Percentiles rank a stretch among this genome's conserved stretches.
phyloP scores from a whole-genome alignment of 2,797 vertebrate genomes.

The Manis crassicaudata region DNA sequence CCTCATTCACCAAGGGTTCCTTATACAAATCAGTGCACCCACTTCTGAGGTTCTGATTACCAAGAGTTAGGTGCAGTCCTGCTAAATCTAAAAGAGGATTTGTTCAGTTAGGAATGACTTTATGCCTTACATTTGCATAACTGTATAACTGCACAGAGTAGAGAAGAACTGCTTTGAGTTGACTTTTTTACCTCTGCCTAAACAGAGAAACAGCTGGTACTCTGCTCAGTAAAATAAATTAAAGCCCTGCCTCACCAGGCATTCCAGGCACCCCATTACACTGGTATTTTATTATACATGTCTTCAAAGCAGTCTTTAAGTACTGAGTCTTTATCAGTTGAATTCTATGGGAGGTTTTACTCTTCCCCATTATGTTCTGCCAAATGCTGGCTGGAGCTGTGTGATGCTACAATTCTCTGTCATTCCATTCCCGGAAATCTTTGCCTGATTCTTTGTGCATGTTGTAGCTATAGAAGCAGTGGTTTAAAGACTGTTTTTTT shows the following conservation, averaged over 20 bases:
- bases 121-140: conserved; percentile 52
- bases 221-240: conserved; percentile 73
- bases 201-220: conserved; percentile 71
- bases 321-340: conserved; percentile 64
- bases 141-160: neutral
- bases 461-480: neutral
- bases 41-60: conserved; percentile 40
- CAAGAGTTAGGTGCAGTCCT: conserved; percentile 38
- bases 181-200: conserved; percentile 69
- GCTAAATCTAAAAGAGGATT: conserved; percentile 46
- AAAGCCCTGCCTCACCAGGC: conserved; percentile 59
- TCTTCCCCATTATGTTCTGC: conserved; percentile 44
- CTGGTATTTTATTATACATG: conserved; percentile 63
- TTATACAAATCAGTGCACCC: neutral
- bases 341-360: conserved; percentile 59
- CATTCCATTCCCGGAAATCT: conserved; percentile 30
- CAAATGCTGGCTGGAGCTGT: conserved; percentile 59
- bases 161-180: conserved; percentile 19
- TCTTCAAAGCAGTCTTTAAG: conserved; percentile 69
- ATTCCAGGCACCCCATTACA: conserved; percentile 60
- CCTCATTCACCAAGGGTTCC: neutral
- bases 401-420: conserved; percentile 46
- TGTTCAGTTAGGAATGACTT: conserved; percentile 51
- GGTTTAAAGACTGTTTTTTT: conserved; percentile 56
- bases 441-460: conserved; percentile 44